Percentiles rank a stretch among this genome's conserved stretches.
phyloP scores from a whole-genome alignment of 2,888 invertebrate species.

The Caenorhabditis angaria region DNA sequence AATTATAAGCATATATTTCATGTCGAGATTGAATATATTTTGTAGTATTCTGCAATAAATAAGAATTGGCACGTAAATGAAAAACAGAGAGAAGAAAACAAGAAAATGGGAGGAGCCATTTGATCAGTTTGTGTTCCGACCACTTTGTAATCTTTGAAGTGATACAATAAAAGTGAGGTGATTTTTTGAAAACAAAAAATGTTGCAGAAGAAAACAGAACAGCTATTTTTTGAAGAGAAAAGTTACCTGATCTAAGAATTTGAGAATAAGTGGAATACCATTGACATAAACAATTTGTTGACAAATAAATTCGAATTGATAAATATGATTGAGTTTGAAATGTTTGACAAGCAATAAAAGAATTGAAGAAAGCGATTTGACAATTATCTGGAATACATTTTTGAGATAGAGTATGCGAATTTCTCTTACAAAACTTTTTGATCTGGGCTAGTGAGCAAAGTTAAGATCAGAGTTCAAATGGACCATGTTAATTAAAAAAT shows the following conservation, averaged over 20 bases:
- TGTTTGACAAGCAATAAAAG: conserved; percentile 91
- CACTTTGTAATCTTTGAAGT: conserved; percentile 2
- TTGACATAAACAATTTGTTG: conserved; percentile 95
- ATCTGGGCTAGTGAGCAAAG: no score
- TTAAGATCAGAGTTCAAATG: no score
- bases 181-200: not conserved
- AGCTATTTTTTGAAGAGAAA: not conserved
- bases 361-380: conserved; percentile 91
- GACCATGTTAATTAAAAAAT: not conserved
- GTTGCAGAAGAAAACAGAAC: no score
- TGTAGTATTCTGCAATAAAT: conserved; percentile 42
- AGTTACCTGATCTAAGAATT: conserved; percentile 89
- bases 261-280: conserved; percentile 95
- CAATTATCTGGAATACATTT: conserved; percentile 83
- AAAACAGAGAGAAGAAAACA: not conserved
- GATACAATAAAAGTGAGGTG: not conserved
- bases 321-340: conserved; percentile 94
- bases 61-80: no score
- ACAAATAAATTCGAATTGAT: conserved; percentile 98
- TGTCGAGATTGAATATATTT: conserved; percentile 86
- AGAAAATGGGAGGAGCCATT: conserved; percentile 9
- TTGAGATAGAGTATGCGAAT: no score
- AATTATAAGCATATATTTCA: conserved; percentile 73
- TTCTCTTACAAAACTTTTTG: no score
- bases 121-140: conserved; percentile 7